A percentile compares a stretch with the other conserved stretches of the same genome.
Conservation (phyloP, 2,888 invertebrate genomes). For the Ischnus inquisitorius region DNA sequence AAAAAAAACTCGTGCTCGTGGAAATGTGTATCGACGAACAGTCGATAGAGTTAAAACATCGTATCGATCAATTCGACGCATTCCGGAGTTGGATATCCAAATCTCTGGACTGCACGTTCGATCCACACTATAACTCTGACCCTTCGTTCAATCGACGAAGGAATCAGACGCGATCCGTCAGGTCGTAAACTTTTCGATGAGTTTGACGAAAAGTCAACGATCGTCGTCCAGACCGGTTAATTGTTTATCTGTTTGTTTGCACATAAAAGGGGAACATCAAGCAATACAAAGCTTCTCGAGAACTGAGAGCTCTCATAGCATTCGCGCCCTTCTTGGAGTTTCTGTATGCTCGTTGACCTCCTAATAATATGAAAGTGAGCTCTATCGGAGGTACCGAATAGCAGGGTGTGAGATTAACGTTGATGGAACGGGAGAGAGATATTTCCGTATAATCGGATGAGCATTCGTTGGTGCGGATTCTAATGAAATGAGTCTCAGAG, state of each 20-base stretch:
- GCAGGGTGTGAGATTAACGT: constrained; percentile 56
- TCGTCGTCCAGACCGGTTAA: constrained; percentile 25
- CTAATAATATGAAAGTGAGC: constrained; percentile 61
- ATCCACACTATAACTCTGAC: neutral
- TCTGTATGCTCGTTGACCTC: constrained; percentile 23
- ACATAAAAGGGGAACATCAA: constrained; percentile 66
- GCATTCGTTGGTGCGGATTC: constrained; percentile 73
- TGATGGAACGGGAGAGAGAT: constrained; percentile 37
- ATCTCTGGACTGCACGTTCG: neutral
- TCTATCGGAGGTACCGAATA: constrained; percentile 49
- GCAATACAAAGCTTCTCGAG: constrained; percentile 35
- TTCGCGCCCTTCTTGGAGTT: neutral
- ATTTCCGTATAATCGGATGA: constrained; percentile 80
- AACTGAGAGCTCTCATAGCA: neutral
- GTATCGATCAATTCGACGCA: too few relatives aligned
- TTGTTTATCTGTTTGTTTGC: constrained; percentile 56
- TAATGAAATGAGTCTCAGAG: constrained; percentile 77
- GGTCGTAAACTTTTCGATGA: constrained; percentile 53
- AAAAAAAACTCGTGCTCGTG: neutral
- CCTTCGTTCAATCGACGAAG: too few relatives aligned
- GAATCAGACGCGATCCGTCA: neutral
- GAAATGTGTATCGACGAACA: neutral
- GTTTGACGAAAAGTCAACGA: constrained; percentile 54
- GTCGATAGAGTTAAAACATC: too few relatives aligned
- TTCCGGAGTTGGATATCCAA: neutral